Percentiles rank a stretch among this genome's conserved stretches.
These are phyloP conservation scores for Fratercula arctica DNA, from an alignment of 2,797 vertebrate species.

Conservation along the genomic window DNA sequence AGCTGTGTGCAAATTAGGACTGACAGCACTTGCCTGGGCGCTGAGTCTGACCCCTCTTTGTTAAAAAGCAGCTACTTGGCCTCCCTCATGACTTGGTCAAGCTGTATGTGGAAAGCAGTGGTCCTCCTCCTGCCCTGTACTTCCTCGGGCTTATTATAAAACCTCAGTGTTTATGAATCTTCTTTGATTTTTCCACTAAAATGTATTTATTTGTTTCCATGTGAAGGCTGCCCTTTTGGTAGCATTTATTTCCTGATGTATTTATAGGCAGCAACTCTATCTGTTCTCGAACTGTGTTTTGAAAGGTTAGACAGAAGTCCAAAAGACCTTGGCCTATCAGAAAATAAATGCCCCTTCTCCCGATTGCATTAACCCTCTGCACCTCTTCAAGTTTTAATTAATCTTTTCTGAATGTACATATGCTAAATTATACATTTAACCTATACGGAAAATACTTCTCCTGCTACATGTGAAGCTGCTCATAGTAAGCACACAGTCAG, in stretches of 20 bases:
- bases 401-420: background rate
- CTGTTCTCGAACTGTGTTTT: background rate
- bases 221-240: background rate
- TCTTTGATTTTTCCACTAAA: background rate
- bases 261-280: conserved; percentile 31
- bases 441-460: background rate
- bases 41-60: background rate
- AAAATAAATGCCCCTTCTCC: background rate
- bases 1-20: background rate
- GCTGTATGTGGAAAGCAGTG: background rate
- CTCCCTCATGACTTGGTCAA: background rate
- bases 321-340: background rate
- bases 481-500: background rate
- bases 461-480: background rate
- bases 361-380: background rate
- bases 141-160: background rate
- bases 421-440: background rate
- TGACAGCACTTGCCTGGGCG: background rate
- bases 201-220: background rate
- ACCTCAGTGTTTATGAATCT: background rate
- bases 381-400: background rate
- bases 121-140: background rate
- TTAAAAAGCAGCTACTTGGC: background rate
- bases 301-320: background rate
- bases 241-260: background rate